These are phyloP conservation scores for Allacma fusca DNA, from an alignment of 2,888 invertebrate species.

Conservation along the genomic window DNA sequence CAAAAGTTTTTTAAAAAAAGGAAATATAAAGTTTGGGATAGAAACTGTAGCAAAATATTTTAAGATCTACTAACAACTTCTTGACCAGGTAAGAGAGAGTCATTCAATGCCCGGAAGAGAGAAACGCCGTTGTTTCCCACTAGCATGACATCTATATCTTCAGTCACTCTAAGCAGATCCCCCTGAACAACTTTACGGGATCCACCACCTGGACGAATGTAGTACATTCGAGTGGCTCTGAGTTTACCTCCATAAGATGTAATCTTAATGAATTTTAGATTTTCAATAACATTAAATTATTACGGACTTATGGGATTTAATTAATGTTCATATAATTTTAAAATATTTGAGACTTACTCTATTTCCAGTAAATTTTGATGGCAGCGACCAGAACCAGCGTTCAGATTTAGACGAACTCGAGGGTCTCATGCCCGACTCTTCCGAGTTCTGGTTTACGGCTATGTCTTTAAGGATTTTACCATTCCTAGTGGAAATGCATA, in stretches of 20 bases:
- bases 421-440: conserved; percentile 55
- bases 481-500: too few species aligned
- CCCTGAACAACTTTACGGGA: conserved; percentile 63
- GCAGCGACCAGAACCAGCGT: conserved; percentile 79
- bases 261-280: conserved; percentile 66
- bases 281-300: too few species aligned
- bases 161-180: conserved; percentile 67
- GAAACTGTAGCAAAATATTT: too few species aligned
- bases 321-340: conserved; percentile 24
- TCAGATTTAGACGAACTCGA: conserved; percentile 63
- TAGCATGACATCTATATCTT: conserved; percentile 83
- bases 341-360: conserved; percentile 63
- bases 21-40: too few species aligned
- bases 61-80: too few species aligned
- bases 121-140: conserved; percentile 77
- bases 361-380: conserved; percentile 71
- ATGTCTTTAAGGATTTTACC: conserved; percentile 50
- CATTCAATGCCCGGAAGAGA: conserved; percentile 72
- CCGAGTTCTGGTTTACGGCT: conserved; percentile 44
- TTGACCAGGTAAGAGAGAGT: too few species aligned
- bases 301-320: too few species aligned
- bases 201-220: conserved; percentile 67
- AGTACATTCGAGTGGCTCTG: conserved; percentile 76
- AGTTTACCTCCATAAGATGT: conserved; percentile 87
- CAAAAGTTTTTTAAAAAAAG: too few species aligned